Evolutionary conservation across 2,113 vertebrate species (phyloP), one percentile per base, ranked within the genome.

Genomic region (Pluvianellus socialis): DNA sequence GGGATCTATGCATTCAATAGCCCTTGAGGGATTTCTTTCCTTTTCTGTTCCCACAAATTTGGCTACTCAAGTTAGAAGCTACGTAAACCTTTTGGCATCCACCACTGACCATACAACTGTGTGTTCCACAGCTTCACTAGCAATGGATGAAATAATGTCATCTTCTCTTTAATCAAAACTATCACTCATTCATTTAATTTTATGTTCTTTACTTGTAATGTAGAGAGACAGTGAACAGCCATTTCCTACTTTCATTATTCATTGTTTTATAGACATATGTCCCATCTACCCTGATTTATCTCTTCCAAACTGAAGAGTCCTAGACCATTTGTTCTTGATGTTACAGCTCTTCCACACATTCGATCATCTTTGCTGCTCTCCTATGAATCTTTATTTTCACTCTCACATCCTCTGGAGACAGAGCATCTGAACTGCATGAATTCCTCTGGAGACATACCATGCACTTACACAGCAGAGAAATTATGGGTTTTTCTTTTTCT

Each of bases 11-110:
- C 61, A 55, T 76, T 81, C 52, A 85, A 90, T 56, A 91, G 70
- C 65, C 40, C 70, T 93, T 68, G 62, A 4, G 70, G 35, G 93
- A 76, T 84, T 89, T 76, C 56, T 81, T 74, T 75, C 74, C 14
- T 84, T 94, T 92, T 71, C 10, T 76, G 76, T 87, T 26, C 62
- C 66, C 53, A 87, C 58, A 94, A 65, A 73, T 94, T 79, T 92
- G 87, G 66, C 80, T 75, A 84, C 61, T 89, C 52, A n/a, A 40
- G 56, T 85, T 91, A 75, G 84, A 95, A 87, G 56, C 66, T 92
- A 68, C 1, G 9, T 94, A 96, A 94, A 56, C n/a, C 9, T 96
- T 94, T 68, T 85, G 84, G 86, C 84, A 91, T 87, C 52, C 35
- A 35, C 30, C 66, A 26, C 44, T 79, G 47, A 72, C 72, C 56